Base-by-base conservation (phyloP, 2,113 vertebrate genomes). In the Dicaeum eximium region DNA sequence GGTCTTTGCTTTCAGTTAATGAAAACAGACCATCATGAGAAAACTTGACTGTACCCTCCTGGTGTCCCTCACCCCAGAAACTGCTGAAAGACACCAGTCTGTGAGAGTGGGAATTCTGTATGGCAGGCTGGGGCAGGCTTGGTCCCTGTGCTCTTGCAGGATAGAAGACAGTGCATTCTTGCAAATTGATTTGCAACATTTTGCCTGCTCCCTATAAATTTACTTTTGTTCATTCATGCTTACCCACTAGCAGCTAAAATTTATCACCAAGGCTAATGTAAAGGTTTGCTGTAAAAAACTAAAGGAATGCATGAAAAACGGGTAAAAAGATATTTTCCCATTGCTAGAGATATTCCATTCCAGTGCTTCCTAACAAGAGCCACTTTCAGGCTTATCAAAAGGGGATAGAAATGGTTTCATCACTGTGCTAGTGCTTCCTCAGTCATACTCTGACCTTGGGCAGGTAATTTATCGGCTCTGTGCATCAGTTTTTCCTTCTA, bases 391-490 rank as follows among this genome's bases (percentile, higher is more conserved):
- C 61, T 94, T 90, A 90, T 87, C 84, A 87, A 80, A 94, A 84
- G 40, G 13, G 48, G 22, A 82, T 62, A 74, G 78, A 90, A 61
- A 78, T 42, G 17, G 40, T 81, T 93, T 92, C 67, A 91, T 71
- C 40, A 40, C 44, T 15, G 45, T 73, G 51, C 30, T 58, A 6
- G 42, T 38, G 48, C 70, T 92, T n/a, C n/a, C 40, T 78, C 74
- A 67, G 57, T 42, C 45, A 85, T 4, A 1, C 28, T 80, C 48
- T 93, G 90, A 95, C 88, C 90, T 94, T 91, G 71, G 74, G 74
- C 81, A 94, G 87, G 81, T 88, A 82, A 94, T 94, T 93, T 90
- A 79, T 93, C 90, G 74, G 81, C n/a, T 72, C 66, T 72, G 48
- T 65, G 42, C 81, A 69, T 93, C 88, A 77, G 82, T 83, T 88